Evolutionary conservation across 2,797 vertebrate genomes (phyloP).

Genomic region (Enteromius radiatus): DNA sequence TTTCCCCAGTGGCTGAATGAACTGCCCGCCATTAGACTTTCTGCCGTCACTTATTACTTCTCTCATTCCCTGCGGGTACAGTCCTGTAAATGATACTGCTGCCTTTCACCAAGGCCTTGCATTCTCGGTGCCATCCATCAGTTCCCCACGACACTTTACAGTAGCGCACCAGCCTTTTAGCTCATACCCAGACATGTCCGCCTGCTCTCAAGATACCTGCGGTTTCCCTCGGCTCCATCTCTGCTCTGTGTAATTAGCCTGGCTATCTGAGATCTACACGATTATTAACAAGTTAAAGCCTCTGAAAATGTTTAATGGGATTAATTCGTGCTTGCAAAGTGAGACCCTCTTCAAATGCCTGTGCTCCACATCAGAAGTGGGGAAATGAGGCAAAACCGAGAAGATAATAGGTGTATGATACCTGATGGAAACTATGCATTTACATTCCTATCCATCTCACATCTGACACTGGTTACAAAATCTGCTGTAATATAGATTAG

Average conservation of each 20-base stretch:
- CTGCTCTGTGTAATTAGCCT: conserved; percentile 51
- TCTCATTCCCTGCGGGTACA: conserved; percentile 59
- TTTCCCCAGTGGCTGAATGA: conserved; percentile 60
- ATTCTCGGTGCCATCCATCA: conserved; percentile 45
- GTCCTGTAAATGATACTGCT: conserved; percentile 55
- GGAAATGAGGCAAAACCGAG: conserved; percentile 26
- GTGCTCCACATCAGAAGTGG: not conserved
- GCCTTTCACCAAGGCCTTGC: conserved; percentile 42
- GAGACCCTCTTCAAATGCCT: conserved; percentile 23
- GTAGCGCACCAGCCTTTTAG: conserved; percentile 26
- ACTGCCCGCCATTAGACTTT: conserved; percentile 63
- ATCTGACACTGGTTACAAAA: not conserved
- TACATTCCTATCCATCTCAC: not conserved
- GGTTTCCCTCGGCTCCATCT: conserved; percentile 34
- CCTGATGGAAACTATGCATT: conserved; percentile 1
- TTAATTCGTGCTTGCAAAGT: not conserved
- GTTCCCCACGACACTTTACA: conserved; percentile 31
- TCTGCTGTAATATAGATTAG: not conserved
- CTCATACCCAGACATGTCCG: conserved; percentile 12
- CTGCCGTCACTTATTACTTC: conserved; percentile 56
- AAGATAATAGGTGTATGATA: conserved; percentile 5
- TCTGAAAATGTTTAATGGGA: conserved; percentile 11
- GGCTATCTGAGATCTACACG: conserved; percentile 53
- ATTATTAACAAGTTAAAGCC: conserved; percentile 49
- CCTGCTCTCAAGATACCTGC: conserved; percentile 20